phyloP scores from a whole-genome alignment of 2,797 vertebrate genomes.

The Synanceia verrucosa region DNA sequence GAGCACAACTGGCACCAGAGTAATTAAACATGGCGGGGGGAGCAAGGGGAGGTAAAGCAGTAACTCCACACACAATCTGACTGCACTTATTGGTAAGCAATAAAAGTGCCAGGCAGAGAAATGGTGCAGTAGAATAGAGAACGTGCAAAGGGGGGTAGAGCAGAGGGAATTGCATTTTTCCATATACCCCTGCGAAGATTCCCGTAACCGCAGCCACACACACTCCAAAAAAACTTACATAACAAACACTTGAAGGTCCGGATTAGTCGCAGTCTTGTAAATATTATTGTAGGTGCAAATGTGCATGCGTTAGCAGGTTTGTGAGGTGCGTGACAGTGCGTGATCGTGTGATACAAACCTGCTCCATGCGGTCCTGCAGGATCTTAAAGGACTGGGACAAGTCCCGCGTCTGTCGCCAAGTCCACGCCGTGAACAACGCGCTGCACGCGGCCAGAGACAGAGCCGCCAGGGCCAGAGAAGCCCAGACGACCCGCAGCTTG shows the following conservation, averaged over 20 bases:
- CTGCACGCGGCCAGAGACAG: constrained; percentile 84
- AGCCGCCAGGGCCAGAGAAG: constrained; percentile 80
- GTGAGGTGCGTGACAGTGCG: too few relatives aligned
- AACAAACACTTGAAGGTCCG: constrained; percentile 54
- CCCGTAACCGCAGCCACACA: constrained; percentile 60
- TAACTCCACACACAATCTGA: constrained; percentile 55
- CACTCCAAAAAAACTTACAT: constrained; percentile 59
- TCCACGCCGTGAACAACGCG: constrained; percentile 84
- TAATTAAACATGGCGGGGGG: constrained; percentile 72
- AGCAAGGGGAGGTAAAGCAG: constrained; percentile 54
- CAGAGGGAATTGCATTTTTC: constrained; percentile 53
- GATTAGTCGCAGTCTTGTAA: constrained; percentile 32
- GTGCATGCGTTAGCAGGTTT: background rate
- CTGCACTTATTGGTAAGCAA: constrained; percentile 66
- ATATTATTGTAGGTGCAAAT: constrained; percentile 30
- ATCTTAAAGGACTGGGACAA: constrained; percentile 84
- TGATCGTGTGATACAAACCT: constrained; percentile 77
- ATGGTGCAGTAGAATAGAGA: constrained; percentile 38
- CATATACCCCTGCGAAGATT: constrained; percentile 60
- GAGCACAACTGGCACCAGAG: constrained; percentile 75
- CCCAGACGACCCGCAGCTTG: constrained; percentile 82
- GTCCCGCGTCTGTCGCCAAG: constrained; percentile 85
- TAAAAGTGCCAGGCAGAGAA: constrained; percentile 64
- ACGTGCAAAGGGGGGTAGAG: constrained; percentile 16
- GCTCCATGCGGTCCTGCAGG: constrained; percentile 83